These are phyloP conservation scores for Leptosomus discolor DNA, from an alignment of 2,113 vertebrate species.

Conservation along the genomic window DNA sequence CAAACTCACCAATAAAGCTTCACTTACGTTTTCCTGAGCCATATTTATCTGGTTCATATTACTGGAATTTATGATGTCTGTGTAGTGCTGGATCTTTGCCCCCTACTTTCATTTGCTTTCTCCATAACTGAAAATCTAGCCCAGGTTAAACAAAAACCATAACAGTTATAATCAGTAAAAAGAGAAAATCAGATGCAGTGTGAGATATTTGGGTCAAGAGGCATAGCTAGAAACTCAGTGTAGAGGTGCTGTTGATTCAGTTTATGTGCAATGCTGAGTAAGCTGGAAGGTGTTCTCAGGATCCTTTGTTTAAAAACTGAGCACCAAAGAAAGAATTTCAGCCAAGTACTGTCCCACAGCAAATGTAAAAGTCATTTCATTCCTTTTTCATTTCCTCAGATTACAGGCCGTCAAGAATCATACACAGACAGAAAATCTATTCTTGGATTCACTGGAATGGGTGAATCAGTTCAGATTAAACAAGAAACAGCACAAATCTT, in stretches of 20 bases:
- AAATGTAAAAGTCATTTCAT: constrained; percentile 15
- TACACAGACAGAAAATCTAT: constrained; percentile 11
- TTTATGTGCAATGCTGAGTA: not conserved
- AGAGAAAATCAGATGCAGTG: not conserved
- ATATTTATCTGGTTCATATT: not conserved
- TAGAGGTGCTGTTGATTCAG: not conserved
- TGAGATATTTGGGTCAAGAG: not conserved
- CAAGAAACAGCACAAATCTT: not conserved
- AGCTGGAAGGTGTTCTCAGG: not conserved
- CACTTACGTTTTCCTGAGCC: not conserved
- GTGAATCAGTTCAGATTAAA: constrained; percentile 20
- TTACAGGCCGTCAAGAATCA: not conserved
- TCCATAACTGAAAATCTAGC: not conserved
- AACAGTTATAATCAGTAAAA: not conserved
- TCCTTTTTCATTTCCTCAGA: constrained; percentile 16
- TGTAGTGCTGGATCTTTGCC: not conserved
- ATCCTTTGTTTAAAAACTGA: constrained; percentile 29
- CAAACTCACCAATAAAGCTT: not conserved
- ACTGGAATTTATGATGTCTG: not conserved
- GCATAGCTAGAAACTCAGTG: not conserved
- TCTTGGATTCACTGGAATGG: not conserved
- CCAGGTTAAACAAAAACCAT: not conserved
- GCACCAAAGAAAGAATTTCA: constrained; percentile 23
- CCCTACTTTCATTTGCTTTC: not conserved
- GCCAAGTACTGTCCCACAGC: not conserved